Evolutionary conservation across 2,888 invertebrate species (phyloP), one percentile per base, ranked within the genome.

Genomic region (Athetis lepigone): DNA sequence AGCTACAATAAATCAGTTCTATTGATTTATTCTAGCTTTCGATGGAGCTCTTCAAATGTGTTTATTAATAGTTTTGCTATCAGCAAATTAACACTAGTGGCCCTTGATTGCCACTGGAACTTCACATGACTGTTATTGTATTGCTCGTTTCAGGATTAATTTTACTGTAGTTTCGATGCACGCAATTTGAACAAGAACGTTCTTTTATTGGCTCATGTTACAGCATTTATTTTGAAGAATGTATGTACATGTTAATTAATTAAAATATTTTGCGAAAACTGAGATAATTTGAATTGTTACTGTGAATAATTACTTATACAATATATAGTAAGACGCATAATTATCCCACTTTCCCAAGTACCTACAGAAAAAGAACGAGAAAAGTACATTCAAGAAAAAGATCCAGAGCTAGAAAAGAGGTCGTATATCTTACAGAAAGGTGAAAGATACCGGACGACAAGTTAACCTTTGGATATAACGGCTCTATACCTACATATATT

Each of bases 1-100:
- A 70, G 77, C 77, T 70, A 82, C 88, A 85, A 92, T 92, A 91
- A 91, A 92, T 91, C 89, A 90, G 82, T 82, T 85, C 73, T 86
- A 89, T 91, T 92, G 90, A 89, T 90, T 91, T 85, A 88, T 88
- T 84, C 81, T 80, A 79, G 75, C 73, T 76, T 79, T 77, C 72
- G 62, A 77, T 78, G 39, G 67, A 66, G 65, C 68, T 78, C 58
- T 75, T 66, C 73, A 71, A 78, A 81, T 73, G 69, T 77, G 60
- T 82, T 81, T 78, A 78, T 69, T 82, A 65, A 45, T 46, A 71
- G 68, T 64, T 65, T 23, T 46, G 25, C 58, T 23, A 52, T 61
- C 37, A 23, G 42, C 13, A 42, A 61, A 70, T 62, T 40, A 66
- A 66, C 43, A 51, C 13, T 36, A 62, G 19, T 39, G 1, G 25